Conservation (phyloP, 2,888 invertebrate species). For the Coremacera marginata region DNA sequence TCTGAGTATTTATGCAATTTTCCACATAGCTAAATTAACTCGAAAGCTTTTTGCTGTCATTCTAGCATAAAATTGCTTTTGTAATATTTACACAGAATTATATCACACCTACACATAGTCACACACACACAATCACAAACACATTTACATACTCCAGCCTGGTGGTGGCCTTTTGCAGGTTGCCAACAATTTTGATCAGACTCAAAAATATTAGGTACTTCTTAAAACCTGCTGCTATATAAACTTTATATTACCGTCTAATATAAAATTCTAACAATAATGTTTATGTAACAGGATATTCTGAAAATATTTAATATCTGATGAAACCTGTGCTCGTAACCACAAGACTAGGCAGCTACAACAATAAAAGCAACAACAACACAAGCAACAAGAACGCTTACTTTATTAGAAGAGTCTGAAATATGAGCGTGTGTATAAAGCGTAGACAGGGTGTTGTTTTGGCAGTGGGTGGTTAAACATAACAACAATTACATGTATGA, state of each 20-base stretch:
- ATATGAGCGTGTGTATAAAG: background rate
- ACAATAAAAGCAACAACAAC: background rate
- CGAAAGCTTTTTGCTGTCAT: background rate
- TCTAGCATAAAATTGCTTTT: slow-evolving; percentile 14
- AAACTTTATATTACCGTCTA: background rate
- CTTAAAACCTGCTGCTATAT: background rate
- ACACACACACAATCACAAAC: no score
- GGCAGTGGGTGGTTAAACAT: no score
- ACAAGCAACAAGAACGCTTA: background rate
- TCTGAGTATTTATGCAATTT: no score
- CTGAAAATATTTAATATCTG: background rate
- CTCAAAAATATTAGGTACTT: background rate
- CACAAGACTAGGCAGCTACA: background rate
- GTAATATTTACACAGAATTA: background rate
- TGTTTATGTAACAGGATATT: slow-evolving; percentile 23
- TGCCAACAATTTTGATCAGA: background rate
- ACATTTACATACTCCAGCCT: background rate
- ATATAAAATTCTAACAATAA: background rate
- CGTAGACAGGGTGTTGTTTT: no score
- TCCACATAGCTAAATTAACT: no score
- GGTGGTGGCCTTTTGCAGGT: background rate
- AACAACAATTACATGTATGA: no score
- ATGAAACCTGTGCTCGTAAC: background rate
- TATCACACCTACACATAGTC: slow-evolving; percentile 1
- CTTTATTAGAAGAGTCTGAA: background rate